Evolutionary conservation across 2,888 invertebrate species (phyloP).

Genomic region (Nomada flava): DNA sequence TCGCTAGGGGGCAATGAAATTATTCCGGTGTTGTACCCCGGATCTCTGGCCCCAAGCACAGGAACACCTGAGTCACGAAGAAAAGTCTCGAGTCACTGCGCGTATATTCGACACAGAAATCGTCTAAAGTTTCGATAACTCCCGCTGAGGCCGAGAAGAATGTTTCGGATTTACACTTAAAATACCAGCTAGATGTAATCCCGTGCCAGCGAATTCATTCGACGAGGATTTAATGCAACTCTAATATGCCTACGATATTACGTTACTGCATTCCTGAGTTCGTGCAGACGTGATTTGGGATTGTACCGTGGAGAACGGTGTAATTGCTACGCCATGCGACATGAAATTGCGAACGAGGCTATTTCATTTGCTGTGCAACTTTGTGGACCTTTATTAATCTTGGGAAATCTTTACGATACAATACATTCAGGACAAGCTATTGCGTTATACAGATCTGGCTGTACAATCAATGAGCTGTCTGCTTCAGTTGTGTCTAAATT

Average conservation of each 20-base stretch:
- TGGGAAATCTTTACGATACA: neutral
- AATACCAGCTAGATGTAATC: constrained; percentile 14
- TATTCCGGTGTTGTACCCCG: constrained; percentile 7
- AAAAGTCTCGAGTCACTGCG: constrained; percentile 4
- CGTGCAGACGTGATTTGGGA: constrained; percentile 39
- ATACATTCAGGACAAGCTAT: neutral
- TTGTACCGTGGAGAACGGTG: constrained; percentile 21
- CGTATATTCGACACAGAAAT: neutral
- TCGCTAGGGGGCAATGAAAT: constrained; percentile 50
- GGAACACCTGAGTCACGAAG: neutral
- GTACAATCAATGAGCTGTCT: neutral
- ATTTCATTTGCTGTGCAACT: constrained; percentile 26
- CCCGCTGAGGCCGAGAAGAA: no score
- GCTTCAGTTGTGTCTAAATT: neutral
- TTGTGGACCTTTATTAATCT: constrained; percentile 16
- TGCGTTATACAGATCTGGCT: neutral
- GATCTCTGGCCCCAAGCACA: neutral
- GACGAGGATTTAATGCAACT: neutral
- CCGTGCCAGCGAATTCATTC: neutral
- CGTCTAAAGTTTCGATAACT: neutral
- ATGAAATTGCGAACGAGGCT: constrained; percentile 11
- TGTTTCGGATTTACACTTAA: neutral
- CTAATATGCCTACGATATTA: neutral
- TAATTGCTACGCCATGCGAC: constrained; percentile 21
- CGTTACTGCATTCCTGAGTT: constrained; percentile 10